These are phyloP conservation scores for Hypomecis atomaria DNA, from an alignment of 2,888 invertebrate species.

Conservation along the genomic window DNA sequence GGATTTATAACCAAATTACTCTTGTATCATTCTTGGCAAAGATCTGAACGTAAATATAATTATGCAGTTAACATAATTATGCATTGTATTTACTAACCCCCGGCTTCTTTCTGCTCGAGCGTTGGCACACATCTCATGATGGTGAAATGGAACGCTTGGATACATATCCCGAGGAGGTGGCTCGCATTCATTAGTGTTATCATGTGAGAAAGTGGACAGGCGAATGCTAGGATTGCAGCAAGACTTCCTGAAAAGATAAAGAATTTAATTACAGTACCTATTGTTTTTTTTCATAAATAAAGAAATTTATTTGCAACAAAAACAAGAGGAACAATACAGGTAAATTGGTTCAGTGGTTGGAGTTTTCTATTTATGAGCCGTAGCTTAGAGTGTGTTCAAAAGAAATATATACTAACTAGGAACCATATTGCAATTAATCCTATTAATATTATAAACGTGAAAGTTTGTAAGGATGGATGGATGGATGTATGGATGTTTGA, in stretches of 20 bases:
- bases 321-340: no score
- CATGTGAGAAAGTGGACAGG: constrained; percentile 86
- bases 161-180: constrained; percentile 78
- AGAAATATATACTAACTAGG: no score
- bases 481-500: no score
- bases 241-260: constrained; percentile 80
- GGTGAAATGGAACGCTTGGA: constrained; percentile 78
- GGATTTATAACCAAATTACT: constrained; percentile 4
- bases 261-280: no score
- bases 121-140: constrained; percentile 85
- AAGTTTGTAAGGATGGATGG: no score
- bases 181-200: constrained; percentile 85
- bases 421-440: no score
- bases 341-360: no score
- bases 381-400: no score
- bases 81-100: constrained; percentile 61
- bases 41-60: constrained; percentile 10
- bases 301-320: no score
- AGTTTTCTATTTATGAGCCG: no score
- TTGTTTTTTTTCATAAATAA: no score
- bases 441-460: no score
- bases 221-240: constrained; percentile 86
- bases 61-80: constrained; percentile 17
- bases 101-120: constrained; percentile 78
- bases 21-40: constrained; percentile 12